Evolutionary conservation across 2,888 invertebrate genomes (phyloP).

Genomic region (Chymomyza fuscimana): DNA sequence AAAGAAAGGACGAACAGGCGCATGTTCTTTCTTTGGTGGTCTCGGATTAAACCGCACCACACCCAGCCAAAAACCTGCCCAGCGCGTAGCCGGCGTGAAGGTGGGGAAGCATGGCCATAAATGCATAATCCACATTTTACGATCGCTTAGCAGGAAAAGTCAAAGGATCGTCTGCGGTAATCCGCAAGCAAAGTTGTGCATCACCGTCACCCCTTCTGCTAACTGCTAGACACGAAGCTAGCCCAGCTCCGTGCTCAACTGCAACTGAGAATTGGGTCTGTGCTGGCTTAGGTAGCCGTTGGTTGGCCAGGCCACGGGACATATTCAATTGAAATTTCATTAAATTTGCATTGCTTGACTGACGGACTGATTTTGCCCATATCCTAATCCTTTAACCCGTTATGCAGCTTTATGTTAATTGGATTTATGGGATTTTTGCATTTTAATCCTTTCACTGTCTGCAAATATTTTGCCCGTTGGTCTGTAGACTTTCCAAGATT

Average conservation of each 20-base stretch:
- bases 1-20: not conserved
- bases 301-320: not conserved
- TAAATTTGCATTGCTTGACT: constrained; percentile 28
- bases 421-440: constrained; percentile 74
- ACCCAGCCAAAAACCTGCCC: constrained; percentile 44
- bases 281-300: not conserved
- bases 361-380: constrained; percentile 1
- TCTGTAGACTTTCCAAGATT: constrained; percentile 46
- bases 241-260: not conserved
- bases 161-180: constrained; percentile 73
- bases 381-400: constrained; percentile 22
- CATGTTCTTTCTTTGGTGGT: constrained; percentile 50
- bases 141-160: constrained; percentile 77
- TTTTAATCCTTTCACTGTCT: constrained; percentile 73
- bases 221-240: not conserved
- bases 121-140: constrained; percentile 70
- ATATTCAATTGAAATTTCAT: constrained; percentile 51
- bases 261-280: not conserved
- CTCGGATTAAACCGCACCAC: constrained; percentile 76
- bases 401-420: constrained; percentile 75
- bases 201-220: constrained; percentile 24
- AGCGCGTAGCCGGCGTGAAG: not conserved
- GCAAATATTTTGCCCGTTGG: constrained; percentile 74
- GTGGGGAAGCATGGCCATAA: constrained; percentile 53
- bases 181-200: constrained; percentile 52